phyloP scores from a whole-genome alignment of 2,113 vertebrate genomes.

The Strix uralensis region DNA sequence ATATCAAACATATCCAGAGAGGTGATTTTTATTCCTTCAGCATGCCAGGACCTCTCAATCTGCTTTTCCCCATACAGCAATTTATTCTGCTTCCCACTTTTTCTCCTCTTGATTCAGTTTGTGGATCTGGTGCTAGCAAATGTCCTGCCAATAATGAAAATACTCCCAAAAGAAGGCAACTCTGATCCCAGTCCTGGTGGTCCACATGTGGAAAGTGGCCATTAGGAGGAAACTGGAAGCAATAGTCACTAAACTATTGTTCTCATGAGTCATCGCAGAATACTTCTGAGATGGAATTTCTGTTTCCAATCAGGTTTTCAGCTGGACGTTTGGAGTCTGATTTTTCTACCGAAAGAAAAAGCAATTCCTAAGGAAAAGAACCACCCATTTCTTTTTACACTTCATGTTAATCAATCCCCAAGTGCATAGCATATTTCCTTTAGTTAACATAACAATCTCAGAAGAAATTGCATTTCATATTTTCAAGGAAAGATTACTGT shows the following conservation, averaged over 20 bases:
- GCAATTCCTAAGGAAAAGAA: background rate
- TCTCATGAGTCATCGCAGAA: slow-evolving; percentile 7
- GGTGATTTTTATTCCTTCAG: background rate
- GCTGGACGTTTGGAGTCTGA: background rate
- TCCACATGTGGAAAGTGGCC: slow-evolving; percentile 24
- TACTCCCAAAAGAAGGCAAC: slow-evolving; percentile 25
- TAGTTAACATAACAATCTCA: background rate
- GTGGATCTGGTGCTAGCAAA: background rate
- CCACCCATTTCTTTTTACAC: background rate
- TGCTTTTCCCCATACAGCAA: background rate
- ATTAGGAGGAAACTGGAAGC: slow-evolving; percentile 46
- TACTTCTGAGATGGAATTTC: slow-evolving; percentile 23
- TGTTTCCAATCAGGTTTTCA: slow-evolving; percentile 45
- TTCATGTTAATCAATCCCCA: background rate
- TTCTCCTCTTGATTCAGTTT: background rate
- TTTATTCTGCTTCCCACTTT: slow-evolving; percentile 10
- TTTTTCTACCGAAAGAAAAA: background rate
- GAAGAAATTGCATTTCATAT: slow-evolving; percentile 13
- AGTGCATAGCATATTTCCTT: background rate
- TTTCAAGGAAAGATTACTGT: background rate
- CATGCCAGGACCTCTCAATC: background rate
- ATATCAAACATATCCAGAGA: background rate
- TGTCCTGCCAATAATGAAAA: slow-evolving; percentile 17
- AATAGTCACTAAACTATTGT: slow-evolving; percentile 38
- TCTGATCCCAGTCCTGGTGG: slow-evolving; percentile 49